Evolutionary conservation across 2,113 vertebrate genomes (phyloP).

Genomic region (Cavia aperea): DNA sequence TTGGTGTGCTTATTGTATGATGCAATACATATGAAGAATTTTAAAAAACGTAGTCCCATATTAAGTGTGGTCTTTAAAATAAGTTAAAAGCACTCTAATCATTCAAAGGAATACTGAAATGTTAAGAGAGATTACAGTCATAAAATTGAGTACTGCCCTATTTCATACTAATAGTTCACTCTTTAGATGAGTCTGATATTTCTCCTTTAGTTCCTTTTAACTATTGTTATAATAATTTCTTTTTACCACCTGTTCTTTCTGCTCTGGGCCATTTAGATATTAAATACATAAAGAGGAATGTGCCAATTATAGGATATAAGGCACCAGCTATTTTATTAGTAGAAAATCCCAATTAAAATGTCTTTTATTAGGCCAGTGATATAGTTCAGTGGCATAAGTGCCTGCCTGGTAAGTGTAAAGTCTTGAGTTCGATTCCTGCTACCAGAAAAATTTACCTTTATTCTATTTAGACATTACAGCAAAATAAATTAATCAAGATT

Average conservation of each 20-base stretch:
- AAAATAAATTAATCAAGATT: slow-evolving; percentile 31
- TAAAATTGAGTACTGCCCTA: slow-evolving; percentile 25
- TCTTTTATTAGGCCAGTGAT: background rate
- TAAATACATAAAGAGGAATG: slow-evolving; percentile 2
- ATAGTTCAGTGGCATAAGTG: too few relatives aligned
- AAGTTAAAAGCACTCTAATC: background rate
- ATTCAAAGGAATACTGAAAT: slow-evolving; percentile 6
- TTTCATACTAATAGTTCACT: slow-evolving; percentile 37
- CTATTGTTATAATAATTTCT: slow-evolving; percentile 33
- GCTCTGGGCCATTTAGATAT: background rate
- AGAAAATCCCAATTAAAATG: slow-evolving; percentile 22
- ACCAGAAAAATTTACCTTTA: background rate
- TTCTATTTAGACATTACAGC: slow-evolving; percentile 10
- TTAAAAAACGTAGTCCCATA: background rate
- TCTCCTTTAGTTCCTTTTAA: background rate
- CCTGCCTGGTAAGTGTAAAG: too few relatives aligned
- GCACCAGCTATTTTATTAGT: slow-evolving; percentile 13
- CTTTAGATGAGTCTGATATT: slow-evolving; percentile 18
- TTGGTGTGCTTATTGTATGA: background rate
- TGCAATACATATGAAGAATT: background rate
- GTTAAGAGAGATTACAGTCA: background rate
- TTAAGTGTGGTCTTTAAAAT: background rate
- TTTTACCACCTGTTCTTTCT: slow-evolving; percentile 38
- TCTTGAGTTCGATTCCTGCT: too few relatives aligned
- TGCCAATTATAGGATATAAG: slow-evolving; percentile 2